phyloP scores from a whole-genome alignment of 2,888 invertebrate species.

The Drosophila siamana region DNA sequence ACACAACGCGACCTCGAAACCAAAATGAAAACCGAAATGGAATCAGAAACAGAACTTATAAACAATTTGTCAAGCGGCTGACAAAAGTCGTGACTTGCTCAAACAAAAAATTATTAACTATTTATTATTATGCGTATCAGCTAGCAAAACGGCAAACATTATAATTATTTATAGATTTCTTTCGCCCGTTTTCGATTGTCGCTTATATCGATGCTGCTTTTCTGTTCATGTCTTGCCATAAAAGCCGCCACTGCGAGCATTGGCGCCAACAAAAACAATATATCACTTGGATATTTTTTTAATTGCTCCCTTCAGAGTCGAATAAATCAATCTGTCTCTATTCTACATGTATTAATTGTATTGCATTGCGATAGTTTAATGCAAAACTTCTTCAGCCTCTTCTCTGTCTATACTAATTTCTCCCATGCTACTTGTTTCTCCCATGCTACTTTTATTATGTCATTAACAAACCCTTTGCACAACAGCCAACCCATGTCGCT shows the following conservation, averaged over 20 bases:
- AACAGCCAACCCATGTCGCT: too few species aligned
- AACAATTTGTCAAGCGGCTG: constrained; percentile 63
- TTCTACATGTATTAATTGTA: too few species aligned
- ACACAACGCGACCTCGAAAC: constrained; percentile 29
- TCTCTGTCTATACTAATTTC: too few species aligned
- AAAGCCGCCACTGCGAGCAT: neutral
- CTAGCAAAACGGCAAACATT: constrained; percentile 30
- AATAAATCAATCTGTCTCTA: too few species aligned
- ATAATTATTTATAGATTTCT: constrained; percentile 40
- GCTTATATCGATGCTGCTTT: too few species aligned
- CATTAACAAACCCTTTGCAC: too few species aligned
- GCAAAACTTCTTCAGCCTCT: too few species aligned
- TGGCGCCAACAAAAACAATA: neutral
- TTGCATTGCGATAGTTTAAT: too few species aligned
- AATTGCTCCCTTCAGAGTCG: too few species aligned
- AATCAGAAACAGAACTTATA: neutral
- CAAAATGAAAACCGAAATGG: constrained; percentile 16
- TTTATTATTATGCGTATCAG: constrained; percentile 58
- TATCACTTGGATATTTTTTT: neutral
- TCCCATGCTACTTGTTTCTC: neutral
- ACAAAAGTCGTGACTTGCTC: constrained; percentile 67
- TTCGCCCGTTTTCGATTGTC: neutral
- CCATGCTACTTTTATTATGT: neutral
- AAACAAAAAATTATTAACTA: constrained; percentile 33
- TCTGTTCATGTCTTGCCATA: neutral